Evolutionary conservation across 2,113 vertebrate species (phyloP).

Genomic region (Motacilla alba): DNA sequence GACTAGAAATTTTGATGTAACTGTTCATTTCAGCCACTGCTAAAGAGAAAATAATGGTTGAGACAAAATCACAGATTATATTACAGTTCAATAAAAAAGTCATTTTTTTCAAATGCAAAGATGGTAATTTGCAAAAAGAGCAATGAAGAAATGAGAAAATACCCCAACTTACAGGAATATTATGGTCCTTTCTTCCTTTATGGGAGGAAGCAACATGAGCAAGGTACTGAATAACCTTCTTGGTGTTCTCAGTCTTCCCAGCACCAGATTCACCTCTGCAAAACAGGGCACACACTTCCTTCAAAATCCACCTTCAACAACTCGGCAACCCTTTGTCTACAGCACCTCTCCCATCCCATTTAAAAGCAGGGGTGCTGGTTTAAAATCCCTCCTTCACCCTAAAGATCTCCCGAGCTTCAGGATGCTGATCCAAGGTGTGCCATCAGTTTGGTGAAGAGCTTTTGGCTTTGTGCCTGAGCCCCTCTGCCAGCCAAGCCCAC

Average conservation of each 20-base stretch:
- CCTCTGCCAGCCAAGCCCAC: background rate
- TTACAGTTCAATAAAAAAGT: background rate
- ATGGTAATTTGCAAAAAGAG: background rate
- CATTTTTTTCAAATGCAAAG: background rate
- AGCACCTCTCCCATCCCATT: background rate
- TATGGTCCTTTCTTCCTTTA: slow-evolving; percentile 97
- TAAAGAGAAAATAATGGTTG: background rate
- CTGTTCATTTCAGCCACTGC: background rate
- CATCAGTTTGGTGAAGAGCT: background rate
- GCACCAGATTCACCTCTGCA: slow-evolving; percentile 96
- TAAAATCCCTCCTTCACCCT: background rate
- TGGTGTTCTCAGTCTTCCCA: slow-evolving; percentile 98
- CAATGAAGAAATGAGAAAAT: background rate
- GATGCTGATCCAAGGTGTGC: background rate
- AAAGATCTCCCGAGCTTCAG: background rate
- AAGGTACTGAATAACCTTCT: slow-evolving; percentile 99
- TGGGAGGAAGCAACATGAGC: slow-evolving; percentile 98
- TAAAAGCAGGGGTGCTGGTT: background rate
- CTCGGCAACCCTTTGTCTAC: background rate
- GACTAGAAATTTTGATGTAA: background rate
- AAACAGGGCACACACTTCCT: slow-evolving; percentile 32
- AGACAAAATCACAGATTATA: background rate
- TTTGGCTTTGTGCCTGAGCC: background rate
- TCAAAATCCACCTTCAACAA: background rate
- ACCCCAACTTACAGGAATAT: slow-evolving; percentile 88